A percentile compares a stretch with the other conserved stretches of the same genome.
Evolutionary conservation across 1,140 invertebrate genomes (phyloP).

Genomic region (Octopus sinensis): DNA sequence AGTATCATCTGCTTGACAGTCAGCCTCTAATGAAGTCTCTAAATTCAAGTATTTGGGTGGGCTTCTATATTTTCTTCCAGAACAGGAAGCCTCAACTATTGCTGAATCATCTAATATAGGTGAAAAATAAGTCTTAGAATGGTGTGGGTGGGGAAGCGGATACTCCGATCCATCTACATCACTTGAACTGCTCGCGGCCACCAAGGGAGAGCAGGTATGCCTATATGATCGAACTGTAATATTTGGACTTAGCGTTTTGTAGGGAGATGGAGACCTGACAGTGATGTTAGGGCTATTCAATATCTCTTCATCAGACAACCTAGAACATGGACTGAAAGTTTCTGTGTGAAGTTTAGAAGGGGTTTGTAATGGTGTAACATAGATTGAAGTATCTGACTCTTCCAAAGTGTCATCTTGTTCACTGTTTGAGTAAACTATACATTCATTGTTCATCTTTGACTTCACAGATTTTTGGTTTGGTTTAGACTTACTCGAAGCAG

Average conservation of each 20-base stretch:
- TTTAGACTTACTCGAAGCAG: not conserved
- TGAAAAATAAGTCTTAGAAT: not conserved
- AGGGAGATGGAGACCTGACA: not conserved
- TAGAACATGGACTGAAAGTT: not conserved
- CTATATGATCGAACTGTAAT: not conserved
- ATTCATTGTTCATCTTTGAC: not conserved
- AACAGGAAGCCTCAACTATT: not conserved
- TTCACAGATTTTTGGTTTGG: not conserved
- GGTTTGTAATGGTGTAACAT: not conserved
- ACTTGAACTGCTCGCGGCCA: not conserved
- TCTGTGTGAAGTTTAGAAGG: not conserved
- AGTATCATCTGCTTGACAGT: too few species aligned
- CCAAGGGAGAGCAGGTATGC: not conserved
- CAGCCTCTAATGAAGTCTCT: not conserved
- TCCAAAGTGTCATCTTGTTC: not conserved
- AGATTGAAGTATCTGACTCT: not conserved
- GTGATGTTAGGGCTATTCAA: not conserved
- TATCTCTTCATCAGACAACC: not conserved
- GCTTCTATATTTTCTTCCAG: not conserved
- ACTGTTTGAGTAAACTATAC: not conserved
- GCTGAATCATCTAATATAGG: not conserved
- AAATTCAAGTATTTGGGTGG: not conserved
- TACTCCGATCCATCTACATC: not conserved
- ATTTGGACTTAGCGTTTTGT: not conserved
- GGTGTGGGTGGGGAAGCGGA: not conserved